Evolutionary conservation across 1,140 invertebrate species (phyloP).

Genomic region (Formica exsecta): DNA sequence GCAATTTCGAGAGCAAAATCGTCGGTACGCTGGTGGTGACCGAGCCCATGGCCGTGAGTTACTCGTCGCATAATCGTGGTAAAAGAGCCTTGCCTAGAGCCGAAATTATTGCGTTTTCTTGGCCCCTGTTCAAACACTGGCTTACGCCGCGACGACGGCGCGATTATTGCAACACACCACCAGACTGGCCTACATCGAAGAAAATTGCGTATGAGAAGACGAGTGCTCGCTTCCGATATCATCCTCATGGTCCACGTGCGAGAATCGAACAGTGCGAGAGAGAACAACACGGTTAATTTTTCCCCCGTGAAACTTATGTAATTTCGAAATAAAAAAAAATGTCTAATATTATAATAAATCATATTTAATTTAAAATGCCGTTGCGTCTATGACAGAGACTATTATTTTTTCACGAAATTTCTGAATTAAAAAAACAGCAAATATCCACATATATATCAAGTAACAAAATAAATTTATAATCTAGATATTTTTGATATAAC

Average conservation of each 20-base stretch:
- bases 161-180: conserved; percentile 80
- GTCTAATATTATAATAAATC: not conserved
- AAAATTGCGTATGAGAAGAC: conserved; percentile 41
- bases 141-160: conserved; percentile 68
- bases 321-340: not conserved
- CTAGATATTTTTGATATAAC: too few relatives aligned
- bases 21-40: conserved; percentile 23
- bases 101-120: conserved; percentile 82
- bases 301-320: not conserved
- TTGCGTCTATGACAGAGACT: not conserved
- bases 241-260: not conserved
- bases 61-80: conserved; percentile 69
- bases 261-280: not conserved
- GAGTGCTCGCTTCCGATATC: not conserved
- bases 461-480: too few relatives aligned
- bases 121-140: conserved; percentile 75
- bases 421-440: too few relatives aligned
- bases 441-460: too few relatives aligned
- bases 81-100: conserved; percentile 74
- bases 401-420: not conserved
- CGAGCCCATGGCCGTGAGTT: conserved; percentile 72
- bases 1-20: conserved; percentile 61
- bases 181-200: conserved; percentile 77
- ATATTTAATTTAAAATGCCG: not conserved
- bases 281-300: not conserved